These are phyloP conservation scores for Lochmaea crataegi DNA, from an alignment of 2,888 invertebrate genomes.

Conservation along the genomic window DNA sequence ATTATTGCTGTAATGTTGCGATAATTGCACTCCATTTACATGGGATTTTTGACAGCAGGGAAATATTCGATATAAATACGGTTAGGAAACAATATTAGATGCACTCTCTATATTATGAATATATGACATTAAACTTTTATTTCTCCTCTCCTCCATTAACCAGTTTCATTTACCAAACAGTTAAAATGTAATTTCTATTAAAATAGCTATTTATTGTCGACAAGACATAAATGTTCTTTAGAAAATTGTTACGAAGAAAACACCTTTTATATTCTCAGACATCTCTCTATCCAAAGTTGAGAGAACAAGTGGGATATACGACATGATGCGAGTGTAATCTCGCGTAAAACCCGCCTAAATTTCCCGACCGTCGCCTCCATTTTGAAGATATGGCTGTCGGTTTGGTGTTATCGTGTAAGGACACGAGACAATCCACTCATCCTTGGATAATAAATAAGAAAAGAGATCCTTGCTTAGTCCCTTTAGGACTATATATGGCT, in stretches of 20 bases:
- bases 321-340: constrained; percentile 24
- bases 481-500: constrained; percentile 21
- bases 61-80: too few relatives aligned
- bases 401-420: constrained; percentile 45
- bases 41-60: too few relatives aligned
- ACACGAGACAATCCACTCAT: constrained; percentile 48
- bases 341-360: constrained; percentile 29
- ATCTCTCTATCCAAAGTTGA: constrained; percentile 8
- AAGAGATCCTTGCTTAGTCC: constrained; percentile 29
- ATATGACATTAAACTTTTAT: neutral
- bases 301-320: neutral
- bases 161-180: neutral
- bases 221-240: neutral
- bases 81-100: too few relatives aligned
- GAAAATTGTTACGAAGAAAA: constrained; percentile 1
- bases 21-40: too few relatives aligned
- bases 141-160: neutral
- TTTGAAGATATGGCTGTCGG: constrained; percentile 44
- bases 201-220: neutral
- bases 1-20: too few relatives aligned
- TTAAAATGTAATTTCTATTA: neutral
- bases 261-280: constrained; percentile 16
- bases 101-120: too few relatives aligned
- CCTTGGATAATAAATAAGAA: constrained; percentile 49
- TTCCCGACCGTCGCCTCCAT: constrained; percentile 41